phyloP scores from a whole-genome alignment of 2,113 vertebrate species.

The Plecotus auritus region DNA sequence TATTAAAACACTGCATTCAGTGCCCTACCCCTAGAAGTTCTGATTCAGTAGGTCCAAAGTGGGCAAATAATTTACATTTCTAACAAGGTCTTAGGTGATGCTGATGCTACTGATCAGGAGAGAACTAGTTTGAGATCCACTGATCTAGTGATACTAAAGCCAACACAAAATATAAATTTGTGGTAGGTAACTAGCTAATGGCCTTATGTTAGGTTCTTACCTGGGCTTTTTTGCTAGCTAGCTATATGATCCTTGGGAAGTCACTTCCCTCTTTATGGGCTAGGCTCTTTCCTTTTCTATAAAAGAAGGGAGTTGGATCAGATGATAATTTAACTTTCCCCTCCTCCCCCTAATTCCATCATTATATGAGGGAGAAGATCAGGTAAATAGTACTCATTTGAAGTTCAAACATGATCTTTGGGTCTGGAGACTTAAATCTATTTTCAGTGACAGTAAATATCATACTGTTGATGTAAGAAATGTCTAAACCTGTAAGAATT shows the following conservation, averaged over 20 bases:
- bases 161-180: not conserved
- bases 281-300: not conserved
- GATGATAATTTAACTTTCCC: not conserved
- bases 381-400: not conserved
- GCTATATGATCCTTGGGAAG: not conserved
- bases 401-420: slow-evolving; percentile 1
- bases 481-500: not conserved
- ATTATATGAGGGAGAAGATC: not conserved
- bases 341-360: not conserved
- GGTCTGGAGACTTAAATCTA: not conserved
- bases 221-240: not conserved
- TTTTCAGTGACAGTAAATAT: not conserved
- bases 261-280: not conserved
- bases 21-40: not conserved
- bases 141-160: not conserved
- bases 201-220: not conserved
- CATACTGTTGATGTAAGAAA: not conserved
- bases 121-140: not conserved
- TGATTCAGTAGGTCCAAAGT: not conserved
- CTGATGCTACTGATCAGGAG: not conserved
- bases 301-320: not conserved
- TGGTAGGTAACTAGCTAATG: not conserved
- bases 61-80: not conserved
- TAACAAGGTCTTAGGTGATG: not conserved
- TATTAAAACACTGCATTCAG: not conserved